Evolutionary conservation across 2,113 vertebrate genomes (phyloP), one percentile per base, ranked within the genome.

Genomic region (Plectropomus leopardus): DNA sequence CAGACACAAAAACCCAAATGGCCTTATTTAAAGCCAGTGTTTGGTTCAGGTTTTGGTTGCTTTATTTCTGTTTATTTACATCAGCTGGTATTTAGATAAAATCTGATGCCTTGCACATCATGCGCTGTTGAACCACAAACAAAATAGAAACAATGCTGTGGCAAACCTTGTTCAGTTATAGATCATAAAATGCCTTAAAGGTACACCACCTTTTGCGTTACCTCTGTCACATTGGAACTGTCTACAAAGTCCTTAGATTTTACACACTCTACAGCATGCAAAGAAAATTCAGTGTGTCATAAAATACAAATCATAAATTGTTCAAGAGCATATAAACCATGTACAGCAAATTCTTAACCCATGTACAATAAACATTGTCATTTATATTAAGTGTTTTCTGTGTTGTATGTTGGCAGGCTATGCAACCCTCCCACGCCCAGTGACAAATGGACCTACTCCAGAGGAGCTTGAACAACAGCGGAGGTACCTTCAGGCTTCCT

Each of bases 391-490:
- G 4, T 51, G 24, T 73, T 59, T 76, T 66, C 14, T 24, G 0
- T 81, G 28, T 72, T 86, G 17, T 90, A 13, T 83, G 76, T 80
- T 83, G 72, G 7, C 83, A 94, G 92, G 94, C 76, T 95, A 92
- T 67, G 87, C 90, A 47, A 80, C 91, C 28, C 85, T 92, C 42
- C 86, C 94, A 9, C 94, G 95, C 81, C 90, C 94, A 0, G 82
- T 89, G 57, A 96, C 96, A 75, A 97, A 98, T 1, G 97, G 96
- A 48, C 96, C 96, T 3, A 92, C 96, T 51, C 93, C 92, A 1
- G 97, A 97, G 73, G 97, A 98, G 79, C 55, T 94, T 42, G 97
- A 97, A 74, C 96, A 95, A 30, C 96, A 96, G 85, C 94, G 93
- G 86, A 96, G 97, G 97, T 97, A 95, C 19, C 50, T 13, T 23